Conservation (phyloP, 2,888 invertebrate species). For the Ennomos erosarius region DNA sequence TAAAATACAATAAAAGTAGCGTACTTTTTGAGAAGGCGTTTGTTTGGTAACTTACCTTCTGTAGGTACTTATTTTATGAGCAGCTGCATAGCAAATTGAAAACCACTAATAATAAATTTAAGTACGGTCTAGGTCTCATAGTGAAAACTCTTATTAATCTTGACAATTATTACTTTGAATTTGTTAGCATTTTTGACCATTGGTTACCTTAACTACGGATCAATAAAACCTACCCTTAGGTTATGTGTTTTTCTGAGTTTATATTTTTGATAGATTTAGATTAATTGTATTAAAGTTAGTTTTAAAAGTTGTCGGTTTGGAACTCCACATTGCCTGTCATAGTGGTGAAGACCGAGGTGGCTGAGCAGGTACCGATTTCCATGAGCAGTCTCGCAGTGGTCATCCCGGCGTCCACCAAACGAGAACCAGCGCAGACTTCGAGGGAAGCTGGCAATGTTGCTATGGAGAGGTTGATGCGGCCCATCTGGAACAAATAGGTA, state of each 20-base stretch:
- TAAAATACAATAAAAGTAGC: no score
- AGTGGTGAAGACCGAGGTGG: slow-evolving; percentile 53
- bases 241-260: not conserved
- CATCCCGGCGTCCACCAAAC: slow-evolving; percentile 64
- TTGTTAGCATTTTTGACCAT: no score
- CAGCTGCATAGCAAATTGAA: no score
- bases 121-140: no score
- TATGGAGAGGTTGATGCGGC: slow-evolving; percentile 65
- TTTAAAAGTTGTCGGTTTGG: slow-evolving; percentile 1
- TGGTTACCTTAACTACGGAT: no score
- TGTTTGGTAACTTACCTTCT: no score
- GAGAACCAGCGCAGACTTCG: slow-evolving; percentile 68
- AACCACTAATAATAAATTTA: no score
- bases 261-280: not conserved
- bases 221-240: no score
- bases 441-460: slow-evolving; percentile 65
- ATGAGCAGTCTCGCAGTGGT: slow-evolving; percentile 64
- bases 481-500: slow-evolving; percentile 58
- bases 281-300: not conserved
- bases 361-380: slow-evolving; percentile 69
- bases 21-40: no score
- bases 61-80: no score
- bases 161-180: no score
- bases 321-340: slow-evolving; percentile 43
- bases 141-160: no score